Base-by-base conservation (phyloP, 2,797 vertebrate genomes). In the Astyanax mexicanus region DNA sequence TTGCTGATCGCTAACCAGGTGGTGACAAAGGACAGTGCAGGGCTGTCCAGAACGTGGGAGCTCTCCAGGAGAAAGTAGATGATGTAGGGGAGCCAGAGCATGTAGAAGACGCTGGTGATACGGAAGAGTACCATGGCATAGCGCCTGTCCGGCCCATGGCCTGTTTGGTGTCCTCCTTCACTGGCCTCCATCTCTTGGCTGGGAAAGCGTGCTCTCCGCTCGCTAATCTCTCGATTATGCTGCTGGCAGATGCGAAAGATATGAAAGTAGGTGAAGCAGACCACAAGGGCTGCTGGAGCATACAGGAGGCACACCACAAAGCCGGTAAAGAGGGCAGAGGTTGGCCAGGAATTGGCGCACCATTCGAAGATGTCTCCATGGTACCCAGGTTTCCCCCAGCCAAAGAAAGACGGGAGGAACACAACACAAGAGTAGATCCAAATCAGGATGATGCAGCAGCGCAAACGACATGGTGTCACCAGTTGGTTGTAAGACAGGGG, bases 1-100 rank as follows among this genome's bases (percentile, higher is more conserved):
- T 99, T 99, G 94, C 98, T 99, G 86, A 99, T 99, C 81, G 98
- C 98, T 79, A 99, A 94, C 98, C 98, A 99, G 0, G 98, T 99
- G 2, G 98, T 99, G 79, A 99, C 90, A 86, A 99, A 99, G 77
- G 98, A 99, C 58, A 99, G 90, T 0, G 96, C 91, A 0, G 98
- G 93, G 84, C 94, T 99, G 64, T 97, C 94, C 85, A 99, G 87
- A 61, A 99, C 93, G 52, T 98, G 94, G 17, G 96, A 98, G 90
- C 98, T 99, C 88, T 99, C 98, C 75, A 99, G 90, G 79, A 99
- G 92, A 81, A 99, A 98, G 89, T 99, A 99, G 75, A 98, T 96
- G 84, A 99, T 99, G 85, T 99, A 99, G 65, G 98, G 98, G 45
- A 99, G 94, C 98, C 98, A 99, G 17, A 99, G 93, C 94, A 98